Evolutionary conservation across 2,797 vertebrate genomes (phyloP), one percentile per base, ranked within the genome.

Genomic region (Cyclopterus lumpus): DNA sequence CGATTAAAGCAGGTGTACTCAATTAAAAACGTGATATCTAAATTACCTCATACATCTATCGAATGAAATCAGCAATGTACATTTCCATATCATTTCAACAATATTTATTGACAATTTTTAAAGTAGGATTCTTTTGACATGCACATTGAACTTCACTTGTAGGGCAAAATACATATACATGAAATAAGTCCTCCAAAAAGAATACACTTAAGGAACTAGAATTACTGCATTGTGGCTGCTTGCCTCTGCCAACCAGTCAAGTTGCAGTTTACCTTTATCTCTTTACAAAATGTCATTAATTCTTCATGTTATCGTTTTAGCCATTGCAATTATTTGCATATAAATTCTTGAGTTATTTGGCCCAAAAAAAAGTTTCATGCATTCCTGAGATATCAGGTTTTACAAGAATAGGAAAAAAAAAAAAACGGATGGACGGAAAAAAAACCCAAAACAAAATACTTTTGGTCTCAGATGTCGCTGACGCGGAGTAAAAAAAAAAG

Each of bases 1-100:
- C 16, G 22, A 75, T 79, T 75, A 38, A 73, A 75, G 67, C 7
- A 62, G 15, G 60, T 22, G 40, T 46, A 20, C 20, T 30, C 40
- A 28, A 30, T 63, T 63, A 6, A 62, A 62, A 49, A n/a, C 4
- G 1, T 24, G 8, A 51, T 24, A 22, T 61, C 22, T 24, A 61
- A 40, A 40, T 1, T 8, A n/a, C 46, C 18, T 8, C 46, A 48
- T 48, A 20, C 18, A 20, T 22, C 22, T 6, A 53, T 53, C 2
- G 11, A 26, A 15, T 26, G 1, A 6, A 53, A 7, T 26, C 12
- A 26, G 10, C 22, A 12, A 5, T 53, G 49, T 11, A 10, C 1
- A 38, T 38, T 10, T 24, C 11, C 49, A 48, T 9, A 20, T 48
- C 20, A n/a, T 48, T 20, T 7, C 24, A 14, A 53, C 22, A 53